phyloP scores from a whole-genome alignment of 2,113 vertebrate species.

The Corythaeola cristata region DNA sequence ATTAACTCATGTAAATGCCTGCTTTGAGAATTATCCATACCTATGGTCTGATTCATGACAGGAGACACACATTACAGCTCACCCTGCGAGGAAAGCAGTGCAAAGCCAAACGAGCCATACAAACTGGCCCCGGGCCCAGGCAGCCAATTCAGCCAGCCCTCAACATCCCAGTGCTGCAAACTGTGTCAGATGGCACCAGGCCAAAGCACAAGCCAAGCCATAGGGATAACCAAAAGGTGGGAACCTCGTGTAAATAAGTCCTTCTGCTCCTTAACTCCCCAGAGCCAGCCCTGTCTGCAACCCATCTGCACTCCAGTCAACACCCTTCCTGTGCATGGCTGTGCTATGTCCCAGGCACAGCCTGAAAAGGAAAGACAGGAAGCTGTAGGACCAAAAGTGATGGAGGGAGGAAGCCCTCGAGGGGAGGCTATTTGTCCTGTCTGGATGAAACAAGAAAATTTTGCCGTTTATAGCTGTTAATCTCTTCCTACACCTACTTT shows the following conservation, averaged over 20 bases:
- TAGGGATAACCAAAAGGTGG: conserved; percentile 25
- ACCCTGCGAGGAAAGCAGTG: neutral
- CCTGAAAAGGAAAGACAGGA: neutral
- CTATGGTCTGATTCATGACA: conserved; percentile 15
- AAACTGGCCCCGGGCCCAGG: conserved; percentile 33
- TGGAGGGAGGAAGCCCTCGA: fast-evolving
- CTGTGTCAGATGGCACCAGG: neutral
- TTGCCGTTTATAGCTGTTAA: neutral
- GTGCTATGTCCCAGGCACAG: neutral
- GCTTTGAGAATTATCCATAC: conserved; percentile 35
- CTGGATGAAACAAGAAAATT: neutral
- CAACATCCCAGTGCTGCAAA: neutral
- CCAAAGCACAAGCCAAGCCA: conserved; percentile 27
- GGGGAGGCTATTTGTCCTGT: neutral
- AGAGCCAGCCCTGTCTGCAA: neutral
- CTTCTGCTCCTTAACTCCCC: neutral
- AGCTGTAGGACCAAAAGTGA: neutral
- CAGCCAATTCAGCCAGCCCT: conserved; percentile 31
- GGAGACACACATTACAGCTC: conserved; percentile 14
- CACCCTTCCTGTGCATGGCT: neutral
- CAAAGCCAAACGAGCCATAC: conserved; percentile 36
- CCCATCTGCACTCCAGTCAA: neutral
- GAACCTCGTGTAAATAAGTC: neutral
- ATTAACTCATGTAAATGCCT: neutral
- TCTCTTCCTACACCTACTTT: neutral